Evolutionary conservation across 2,797 vertebrate species (phyloP).

Genomic region (Halcyon chelicuti): DNA sequence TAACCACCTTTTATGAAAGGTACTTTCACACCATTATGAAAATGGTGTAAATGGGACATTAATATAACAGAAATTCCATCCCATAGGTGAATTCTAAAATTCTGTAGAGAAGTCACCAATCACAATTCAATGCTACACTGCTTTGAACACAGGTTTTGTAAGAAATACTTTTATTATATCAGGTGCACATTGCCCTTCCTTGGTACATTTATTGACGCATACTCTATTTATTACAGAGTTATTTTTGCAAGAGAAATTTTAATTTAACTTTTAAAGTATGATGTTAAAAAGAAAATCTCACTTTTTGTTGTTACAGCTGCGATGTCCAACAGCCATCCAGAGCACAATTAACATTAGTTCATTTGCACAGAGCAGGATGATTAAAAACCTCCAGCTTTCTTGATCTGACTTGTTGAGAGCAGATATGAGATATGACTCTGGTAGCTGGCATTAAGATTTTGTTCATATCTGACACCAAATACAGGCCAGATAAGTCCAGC

Average conservation of each 20-base stretch:
- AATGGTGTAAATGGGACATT: not conserved
- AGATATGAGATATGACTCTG: not conserved
- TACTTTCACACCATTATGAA: not conserved
- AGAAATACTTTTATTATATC: constrained; percentile 58
- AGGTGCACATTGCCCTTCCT: constrained; percentile 33
- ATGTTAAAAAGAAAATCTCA: constrained; percentile 47
- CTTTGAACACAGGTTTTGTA: not conserved
- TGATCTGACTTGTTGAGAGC: constrained; percentile 14
- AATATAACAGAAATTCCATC: not conserved
- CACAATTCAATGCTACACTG: not conserved
- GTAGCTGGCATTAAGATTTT: constrained; percentile 20
- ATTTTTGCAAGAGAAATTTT: constrained; percentile 52
- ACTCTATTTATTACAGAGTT: constrained; percentile 37
- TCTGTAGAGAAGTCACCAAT: not conserved
- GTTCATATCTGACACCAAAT: not conserved
- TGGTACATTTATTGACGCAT: constrained; percentile 41
- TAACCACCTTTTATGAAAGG: not conserved
- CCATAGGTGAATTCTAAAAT: not conserved
- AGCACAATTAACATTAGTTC: not conserved
- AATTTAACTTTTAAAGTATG: constrained; percentile 52
- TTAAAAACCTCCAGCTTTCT: not conserved
- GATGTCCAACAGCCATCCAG: not conserved
- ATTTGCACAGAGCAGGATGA: not conserved
- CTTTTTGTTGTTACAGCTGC: constrained; percentile 64
- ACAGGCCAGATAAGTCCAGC: not conserved